Evolutionary conservation across 2,113 vertebrate species (phyloP).

Genomic region (Probosciger aterrimus): DNA sequence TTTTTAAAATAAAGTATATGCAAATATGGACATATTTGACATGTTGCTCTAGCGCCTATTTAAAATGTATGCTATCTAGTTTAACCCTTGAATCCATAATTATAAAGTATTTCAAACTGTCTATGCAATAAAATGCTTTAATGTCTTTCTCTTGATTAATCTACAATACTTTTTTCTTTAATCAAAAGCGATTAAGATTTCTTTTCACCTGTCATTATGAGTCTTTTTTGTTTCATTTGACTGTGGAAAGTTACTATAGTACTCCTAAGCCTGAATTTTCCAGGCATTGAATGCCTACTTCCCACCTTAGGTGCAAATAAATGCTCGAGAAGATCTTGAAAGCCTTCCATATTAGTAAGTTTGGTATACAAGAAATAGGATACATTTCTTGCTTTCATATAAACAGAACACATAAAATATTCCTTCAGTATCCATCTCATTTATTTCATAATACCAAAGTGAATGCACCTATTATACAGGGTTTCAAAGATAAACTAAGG

Average conservation of each 20-base stretch:
- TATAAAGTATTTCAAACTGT: not conserved
- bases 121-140: not conserved
- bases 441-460: not conserved
- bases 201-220: not conserved
- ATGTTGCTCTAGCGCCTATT: constrained; percentile 1
- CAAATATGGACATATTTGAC: constrained; percentile 64
- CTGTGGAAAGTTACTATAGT: not conserved
- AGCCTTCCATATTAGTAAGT: not conserved
- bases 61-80: constrained; percentile 34
- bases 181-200: not conserved
- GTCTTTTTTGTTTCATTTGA: not conserved
- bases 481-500: not conserved
- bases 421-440: not conserved
- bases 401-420: not conserved
- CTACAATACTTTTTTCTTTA: not conserved
- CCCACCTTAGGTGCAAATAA: not conserved
- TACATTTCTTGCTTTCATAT: not conserved
- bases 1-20: constrained; percentile 71
- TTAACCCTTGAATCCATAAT: constrained; percentile 43
- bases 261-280: not conserved
- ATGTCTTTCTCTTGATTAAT: not conserved
- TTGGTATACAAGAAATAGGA: not conserved
- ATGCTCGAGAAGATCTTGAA: not conserved
- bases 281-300: not conserved
- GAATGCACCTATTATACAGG: not conserved